Evolutionary conservation across 2,797 vertebrate species (phyloP), one percentile per base, ranked within the genome.

Genomic region (Poecilia gillii): DNA sequence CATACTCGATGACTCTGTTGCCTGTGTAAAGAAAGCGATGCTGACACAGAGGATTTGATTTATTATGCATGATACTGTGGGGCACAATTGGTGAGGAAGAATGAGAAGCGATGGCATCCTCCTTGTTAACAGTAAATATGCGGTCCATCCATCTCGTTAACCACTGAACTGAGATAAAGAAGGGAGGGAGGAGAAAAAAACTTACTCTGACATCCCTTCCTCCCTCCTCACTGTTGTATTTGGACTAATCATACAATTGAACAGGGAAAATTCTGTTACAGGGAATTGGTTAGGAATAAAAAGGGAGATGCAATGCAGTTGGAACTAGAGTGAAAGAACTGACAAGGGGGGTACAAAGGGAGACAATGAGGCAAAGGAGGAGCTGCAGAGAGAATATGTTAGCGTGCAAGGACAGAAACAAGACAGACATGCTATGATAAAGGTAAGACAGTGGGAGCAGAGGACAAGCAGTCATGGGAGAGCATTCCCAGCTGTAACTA

Each of bases 61-160:
- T 83, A 92, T 91, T 90, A 92, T 92, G 85, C 88, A 91, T 90
- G 85, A 82, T 86, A 85, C 85, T 84, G 86, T 80, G 81, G 78
- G 87, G 84, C 68, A 74, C 88, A 81, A 76, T 84, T 81, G 84
- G 80, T 85, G 83, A 81, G 81, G 39, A 79, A 84, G 84, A 80
- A 87, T 89, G 77, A 91, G 78, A 84, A 85, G 88, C 43, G 70
- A 86, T 82, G 85, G 81, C 90, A 81, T 88, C 87, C 81, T 84
- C 79, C 89, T 90, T 87, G 87, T 90, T 92, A 91, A 87, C 88
- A 84, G 84, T 88, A 90, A 92, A 90, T 87, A 91, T 84, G 87
- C 55, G 81, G 91, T 90, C 80, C 86, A 70, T 85, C 83, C 83
- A 80, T 80, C 82, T 93, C 70, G 79, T 93, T 92, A 90, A 83